Evolutionary conservation across 2,888 invertebrate species (phyloP).

Genomic region (Drosophila peninsularis): DNA sequence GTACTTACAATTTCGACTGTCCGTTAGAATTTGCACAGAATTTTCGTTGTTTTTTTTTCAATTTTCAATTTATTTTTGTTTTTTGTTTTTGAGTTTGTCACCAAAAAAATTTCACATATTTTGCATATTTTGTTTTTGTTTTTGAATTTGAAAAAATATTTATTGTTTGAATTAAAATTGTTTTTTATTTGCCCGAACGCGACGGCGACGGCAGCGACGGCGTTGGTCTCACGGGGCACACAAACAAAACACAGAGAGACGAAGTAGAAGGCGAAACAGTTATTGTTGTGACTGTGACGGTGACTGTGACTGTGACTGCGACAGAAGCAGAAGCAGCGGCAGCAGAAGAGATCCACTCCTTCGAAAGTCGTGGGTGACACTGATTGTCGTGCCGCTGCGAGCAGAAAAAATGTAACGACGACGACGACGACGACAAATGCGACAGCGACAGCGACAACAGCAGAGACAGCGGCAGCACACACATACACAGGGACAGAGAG

Average conservation of each 20-base stretch:
- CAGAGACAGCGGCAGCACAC: constrained; percentile 36
- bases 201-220: constrained; percentile 37
- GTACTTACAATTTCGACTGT: constrained; percentile 41
- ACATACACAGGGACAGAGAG: constrained; percentile 9
- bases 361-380: constrained; percentile 83
- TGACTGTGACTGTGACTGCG: constrained; percentile 44
- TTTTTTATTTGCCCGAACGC: constrained; percentile 16
- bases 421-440: constrained; percentile 46
- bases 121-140: constrained; percentile 17
- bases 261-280: constrained; percentile 24
- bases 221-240: constrained; percentile 23
- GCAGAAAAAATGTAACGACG: constrained; percentile 64
- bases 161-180: constrained; percentile 4
- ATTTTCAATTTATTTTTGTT: constrained; percentile 16
- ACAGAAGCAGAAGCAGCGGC: constrained; percentile 41
- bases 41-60: constrained; percentile 17
- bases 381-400: constrained; percentile 77
- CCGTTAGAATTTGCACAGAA: constrained; percentile 4
- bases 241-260: constrained; percentile 15
- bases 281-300: constrained; percentile 30
- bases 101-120: constrained; percentile 56
- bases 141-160: background rate
- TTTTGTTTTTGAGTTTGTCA: constrained; percentile 30
- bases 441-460: constrained; percentile 47
- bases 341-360: constrained; percentile 75